A percentile compares a stretch with the other conserved stretches of the same genome.
phyloP scores from a whole-genome alignment of 2,113 vertebrate species.

The Lipophrys pholis region DNA sequence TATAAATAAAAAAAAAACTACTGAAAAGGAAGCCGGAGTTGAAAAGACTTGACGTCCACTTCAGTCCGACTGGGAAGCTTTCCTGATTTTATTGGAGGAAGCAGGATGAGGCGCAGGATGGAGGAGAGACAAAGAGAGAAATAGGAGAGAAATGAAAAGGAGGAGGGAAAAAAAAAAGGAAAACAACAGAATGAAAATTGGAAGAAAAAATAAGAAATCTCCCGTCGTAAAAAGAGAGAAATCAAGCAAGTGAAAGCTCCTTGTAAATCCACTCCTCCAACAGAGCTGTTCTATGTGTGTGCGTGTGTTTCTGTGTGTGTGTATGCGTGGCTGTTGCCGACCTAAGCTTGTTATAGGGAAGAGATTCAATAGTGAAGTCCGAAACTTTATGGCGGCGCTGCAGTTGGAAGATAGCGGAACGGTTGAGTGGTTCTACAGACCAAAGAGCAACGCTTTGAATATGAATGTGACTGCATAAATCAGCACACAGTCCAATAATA shows the following conservation, averaged over 20 bases:
- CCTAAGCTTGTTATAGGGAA: conserved; percentile 28
- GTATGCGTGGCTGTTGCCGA: neutral
- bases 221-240: neutral
- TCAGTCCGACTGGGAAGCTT: conserved; percentile 46
- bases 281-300: neutral
- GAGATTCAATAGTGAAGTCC: conserved; percentile 41
- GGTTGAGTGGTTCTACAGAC: conserved; percentile 46
- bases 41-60: conserved; percentile 43
- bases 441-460: conserved; percentile 55
- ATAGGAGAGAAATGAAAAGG: neutral
- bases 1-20: conserved; percentile 27
- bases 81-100: conserved; percentile 51
- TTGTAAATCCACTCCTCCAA: conserved; percentile 24
- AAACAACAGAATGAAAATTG: conserved; percentile 26
- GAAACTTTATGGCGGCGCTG: conserved; percentile 52
- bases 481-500: conserved; percentile 34
- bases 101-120: neutral
- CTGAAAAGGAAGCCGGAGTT: conserved; percentile 64
- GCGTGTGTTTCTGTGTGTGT: no score
- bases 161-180: neutral
- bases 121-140: neutral
- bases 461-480: conserved; percentile 56
- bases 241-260: conserved; percentile 17
- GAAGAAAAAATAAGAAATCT: conserved; percentile 10
- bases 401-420: conserved; percentile 42